Percentiles rank a stretch among this genome's conserved stretches.
Evolutionary conservation across 2,888 invertebrate species (phyloP).

Genomic region (Mechanitis mazaeus): DNA sequence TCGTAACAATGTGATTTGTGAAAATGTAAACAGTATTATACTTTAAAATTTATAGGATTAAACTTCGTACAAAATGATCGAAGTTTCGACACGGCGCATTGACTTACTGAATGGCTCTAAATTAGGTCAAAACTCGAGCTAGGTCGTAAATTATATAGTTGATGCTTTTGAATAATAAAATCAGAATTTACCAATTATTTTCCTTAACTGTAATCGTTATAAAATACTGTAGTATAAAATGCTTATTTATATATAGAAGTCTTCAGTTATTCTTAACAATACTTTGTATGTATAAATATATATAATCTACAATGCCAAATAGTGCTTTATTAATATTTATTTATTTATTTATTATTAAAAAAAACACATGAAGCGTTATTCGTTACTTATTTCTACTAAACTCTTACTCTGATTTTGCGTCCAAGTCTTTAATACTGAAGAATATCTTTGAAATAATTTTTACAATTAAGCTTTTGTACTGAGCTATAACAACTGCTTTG

Average conservation of each 20-base stretch:
- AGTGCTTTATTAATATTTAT: too few relatives aligned
- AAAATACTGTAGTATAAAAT: background rate
- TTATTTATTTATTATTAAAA: too few relatives aligned
- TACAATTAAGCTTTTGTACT: constrained; percentile 10
- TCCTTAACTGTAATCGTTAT: background rate
- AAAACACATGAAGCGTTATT: too few relatives aligned
- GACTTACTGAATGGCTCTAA: constrained; percentile 7
- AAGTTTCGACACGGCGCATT: constrained; percentile 11
- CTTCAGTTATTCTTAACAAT: too few relatives aligned
- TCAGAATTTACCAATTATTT: background rate
- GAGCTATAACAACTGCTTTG: constrained; percentile 12
- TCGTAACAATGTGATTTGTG: constrained; percentile 2
- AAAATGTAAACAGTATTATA: constrained; percentile 24
- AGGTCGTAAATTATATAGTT: constrained; percentile 1
- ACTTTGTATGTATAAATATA: too few relatives aligned
- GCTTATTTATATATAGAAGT: too few relatives aligned
- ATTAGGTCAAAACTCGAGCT: constrained; percentile 4
- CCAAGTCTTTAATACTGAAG: background rate
- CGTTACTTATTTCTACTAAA: too few relatives aligned
- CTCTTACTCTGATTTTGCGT: too few relatives aligned
- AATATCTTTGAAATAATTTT: constrained; percentile 6
- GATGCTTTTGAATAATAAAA: constrained; percentile 4
- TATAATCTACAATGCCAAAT: too few relatives aligned
- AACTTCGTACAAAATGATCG: constrained; percentile 18
- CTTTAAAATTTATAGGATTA: constrained; percentile 24